phyloP scores from a whole-genome alignment of 1,140 invertebrate genomes.

The Mylabris phalerata region DNA sequence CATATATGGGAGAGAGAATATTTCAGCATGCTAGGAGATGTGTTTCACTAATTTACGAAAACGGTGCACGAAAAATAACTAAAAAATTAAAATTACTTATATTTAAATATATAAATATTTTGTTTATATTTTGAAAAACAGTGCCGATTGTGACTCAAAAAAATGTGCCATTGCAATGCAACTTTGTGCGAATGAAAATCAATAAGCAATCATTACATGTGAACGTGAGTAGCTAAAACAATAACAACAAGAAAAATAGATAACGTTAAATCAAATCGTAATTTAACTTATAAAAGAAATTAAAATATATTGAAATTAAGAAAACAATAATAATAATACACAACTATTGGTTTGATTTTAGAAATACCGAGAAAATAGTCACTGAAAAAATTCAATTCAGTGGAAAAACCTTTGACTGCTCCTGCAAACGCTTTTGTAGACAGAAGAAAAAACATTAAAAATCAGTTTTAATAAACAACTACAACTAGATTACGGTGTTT shows the following conservation, averaged over 20 bases:
- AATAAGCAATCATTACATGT: conserved; percentile 60
- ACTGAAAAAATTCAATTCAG: conserved; percentile 20
- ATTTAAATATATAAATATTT: background rate
- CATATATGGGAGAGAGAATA: background rate
- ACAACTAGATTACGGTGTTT: background rate
- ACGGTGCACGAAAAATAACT: conserved; percentile 53
- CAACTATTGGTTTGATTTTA: conserved; percentile 8
- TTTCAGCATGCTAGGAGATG: conserved; percentile 24
- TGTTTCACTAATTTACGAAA: conserved; percentile 38
- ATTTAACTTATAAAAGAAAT: background rate
- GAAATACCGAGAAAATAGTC: conserved; percentile 24
- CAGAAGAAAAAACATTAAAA: conserved; percentile 35
- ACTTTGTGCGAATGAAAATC: conserved; percentile 57
- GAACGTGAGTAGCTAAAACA: conserved; percentile 55
- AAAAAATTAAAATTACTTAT: conserved; percentile 25
- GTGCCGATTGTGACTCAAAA: conserved; percentile 51
- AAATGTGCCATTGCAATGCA: conserved; percentile 52
- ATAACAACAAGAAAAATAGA: conserved; percentile 37
- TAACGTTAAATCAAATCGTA: background rate
- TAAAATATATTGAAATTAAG: conserved; percentile 6
- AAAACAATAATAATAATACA: conserved; percentile 1
- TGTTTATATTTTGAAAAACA: conserved; percentile 41
- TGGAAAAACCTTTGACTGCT: conserved; percentile 36
- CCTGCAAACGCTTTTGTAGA: conserved; percentile 46
- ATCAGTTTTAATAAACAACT: conserved; percentile 12